Evolutionary conservation across 2,797 vertebrate genomes (phyloP).

Genomic region (Microctenopoma stevenorrisi): DNA sequence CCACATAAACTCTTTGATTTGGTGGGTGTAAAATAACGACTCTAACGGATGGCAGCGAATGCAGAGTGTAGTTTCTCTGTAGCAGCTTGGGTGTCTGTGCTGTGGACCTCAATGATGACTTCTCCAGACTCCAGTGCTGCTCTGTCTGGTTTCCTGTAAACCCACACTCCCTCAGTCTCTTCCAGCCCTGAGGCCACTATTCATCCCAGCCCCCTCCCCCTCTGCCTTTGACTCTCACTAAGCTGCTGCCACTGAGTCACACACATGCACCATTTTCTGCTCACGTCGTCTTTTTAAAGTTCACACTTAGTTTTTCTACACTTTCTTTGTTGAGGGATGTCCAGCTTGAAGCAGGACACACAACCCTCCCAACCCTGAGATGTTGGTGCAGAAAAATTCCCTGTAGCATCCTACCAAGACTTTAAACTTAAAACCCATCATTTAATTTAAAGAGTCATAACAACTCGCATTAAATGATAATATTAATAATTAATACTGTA

Average conservation of each 20-base stretch:
- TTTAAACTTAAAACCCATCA: no score
- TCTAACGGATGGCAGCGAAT: neutral
- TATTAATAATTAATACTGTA: no score
- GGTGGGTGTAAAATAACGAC: neutral
- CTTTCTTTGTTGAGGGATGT: neutral
- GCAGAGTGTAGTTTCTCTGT: neutral
- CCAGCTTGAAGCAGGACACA: neutral
- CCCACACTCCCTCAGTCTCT: slow-evolving; percentile 46
- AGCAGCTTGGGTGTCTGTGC: slow-evolving; percentile 15
- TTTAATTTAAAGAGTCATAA: no score
- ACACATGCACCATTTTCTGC: neutral
- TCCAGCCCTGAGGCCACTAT: slow-evolving; percentile 30
- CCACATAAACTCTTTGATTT: neutral
- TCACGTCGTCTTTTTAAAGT: neutral
- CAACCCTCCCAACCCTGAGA: neutral
- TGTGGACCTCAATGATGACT: slow-evolving; percentile 62
- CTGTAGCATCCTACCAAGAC: neutral
- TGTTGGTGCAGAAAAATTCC: neutral
- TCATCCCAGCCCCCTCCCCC: slow-evolving; percentile 3
- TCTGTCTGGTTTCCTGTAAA: slow-evolving; percentile 69
- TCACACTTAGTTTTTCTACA: slow-evolving; percentile 11
- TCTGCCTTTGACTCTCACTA: neutral
- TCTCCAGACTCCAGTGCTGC: slow-evolving; percentile 73
- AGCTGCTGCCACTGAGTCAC: slow-evolving; percentile 6
- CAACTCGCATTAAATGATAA: no score